A percentile compares a stretch with the other conserved stretches of the same genome.
These are phyloP conservation scores for Phalera bucephala DNA, from an alignment of 2,888 invertebrate species.

Conservation along the genomic window DNA sequence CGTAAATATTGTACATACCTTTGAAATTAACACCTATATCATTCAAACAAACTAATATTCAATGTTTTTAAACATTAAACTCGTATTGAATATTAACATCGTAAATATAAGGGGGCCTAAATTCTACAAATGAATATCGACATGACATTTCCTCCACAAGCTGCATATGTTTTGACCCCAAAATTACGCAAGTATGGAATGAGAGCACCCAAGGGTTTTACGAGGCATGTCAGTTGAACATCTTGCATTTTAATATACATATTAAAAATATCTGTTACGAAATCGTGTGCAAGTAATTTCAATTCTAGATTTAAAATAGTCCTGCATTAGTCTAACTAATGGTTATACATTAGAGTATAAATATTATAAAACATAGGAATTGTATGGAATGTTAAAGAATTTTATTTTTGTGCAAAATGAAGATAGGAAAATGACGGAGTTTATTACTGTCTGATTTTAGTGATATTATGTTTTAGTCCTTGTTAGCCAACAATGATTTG, in stretches of 20 bases:
- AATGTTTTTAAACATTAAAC: conserved; percentile 17
- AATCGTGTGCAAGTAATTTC: conserved; percentile 46
- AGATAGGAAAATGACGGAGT: conserved; percentile 49
- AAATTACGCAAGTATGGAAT: conserved; percentile 14
- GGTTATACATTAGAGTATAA: conserved; percentile 50
- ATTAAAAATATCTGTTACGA: conserved; percentile 36
- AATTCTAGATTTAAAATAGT: conserved; percentile 46
- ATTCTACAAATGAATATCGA: conserved; percentile 23
- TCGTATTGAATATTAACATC: conserved; percentile 17
- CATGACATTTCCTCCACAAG: conserved; percentile 29
- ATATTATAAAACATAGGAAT: conserved; percentile 44
- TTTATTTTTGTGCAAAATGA: conserved; percentile 61
- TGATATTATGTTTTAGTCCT: conserved; percentile 69
- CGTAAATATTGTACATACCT: too few relatives aligned
- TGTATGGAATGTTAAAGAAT: conserved; percentile 64
- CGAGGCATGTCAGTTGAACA: conserved; percentile 25
- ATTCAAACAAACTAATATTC: conserved; percentile 16
- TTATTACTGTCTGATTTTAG: conserved; percentile 65
- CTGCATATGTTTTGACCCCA: conserved; percentile 30
- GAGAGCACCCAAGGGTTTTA: conserved; percentile 7
- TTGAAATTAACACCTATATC: conserved; percentile 36
- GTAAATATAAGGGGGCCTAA: conserved; percentile 37
- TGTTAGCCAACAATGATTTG: conserved; percentile 56
- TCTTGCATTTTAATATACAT: conserved; percentile 59
- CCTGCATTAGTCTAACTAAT: conserved; percentile 68